Base-by-base conservation (phyloP, 2,888 invertebrate genomes). In the Drosophila setosimentum region DNA sequence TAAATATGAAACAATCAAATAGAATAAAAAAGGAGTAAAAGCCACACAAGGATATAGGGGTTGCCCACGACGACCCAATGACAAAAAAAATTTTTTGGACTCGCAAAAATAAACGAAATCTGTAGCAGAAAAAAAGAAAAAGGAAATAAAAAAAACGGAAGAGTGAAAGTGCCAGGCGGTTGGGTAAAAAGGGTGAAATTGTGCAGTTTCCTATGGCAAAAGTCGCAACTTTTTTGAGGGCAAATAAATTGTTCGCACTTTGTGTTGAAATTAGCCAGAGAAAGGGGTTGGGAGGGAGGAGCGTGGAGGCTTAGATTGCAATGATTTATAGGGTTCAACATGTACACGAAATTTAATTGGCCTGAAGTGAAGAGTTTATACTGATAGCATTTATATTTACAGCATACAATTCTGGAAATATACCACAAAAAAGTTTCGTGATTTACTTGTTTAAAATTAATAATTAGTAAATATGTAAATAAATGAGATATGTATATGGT, bases 1-100 rank as follows among this genome's bases (percentile, higher is more conserved):
- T 83, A 87, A 89, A 87, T 87, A 89, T 81, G 81, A 87, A 89
- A 87, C 90, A 87, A 87, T 89, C 90, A 89, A 85, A 89, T 80
- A 83, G 42, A 5, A 85, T n/a, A 78, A 72, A 33, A 79, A 78
- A 63, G 61, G 67, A 76, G 73, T 72, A 71, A 77, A 71, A 72
- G 58, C 61, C 61, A 72, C 69, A 55, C 62, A 66, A 49, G 50
- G n/a, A 57, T 37, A 58, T 45, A 63, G 60, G 68, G 70, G 57
- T 64, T 51, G 68, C 61, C 68, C 54, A 67, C 68, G 59, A 11
- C 77, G 68, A 80, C 72, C 68, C 63, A 68, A 59, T 77, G 37
- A 58, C 70, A 73, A 21, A 68, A 73, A 21, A 68, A 50, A 76
- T 76, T 76, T 82, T 75, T 82, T 82, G 60, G 67, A 63, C 53